Percentiles rank a stretch among this genome's conserved stretches.
phyloP scores from a whole-genome alignment of 2,113 vertebrate species.

The Blennius ocellaris region DNA sequence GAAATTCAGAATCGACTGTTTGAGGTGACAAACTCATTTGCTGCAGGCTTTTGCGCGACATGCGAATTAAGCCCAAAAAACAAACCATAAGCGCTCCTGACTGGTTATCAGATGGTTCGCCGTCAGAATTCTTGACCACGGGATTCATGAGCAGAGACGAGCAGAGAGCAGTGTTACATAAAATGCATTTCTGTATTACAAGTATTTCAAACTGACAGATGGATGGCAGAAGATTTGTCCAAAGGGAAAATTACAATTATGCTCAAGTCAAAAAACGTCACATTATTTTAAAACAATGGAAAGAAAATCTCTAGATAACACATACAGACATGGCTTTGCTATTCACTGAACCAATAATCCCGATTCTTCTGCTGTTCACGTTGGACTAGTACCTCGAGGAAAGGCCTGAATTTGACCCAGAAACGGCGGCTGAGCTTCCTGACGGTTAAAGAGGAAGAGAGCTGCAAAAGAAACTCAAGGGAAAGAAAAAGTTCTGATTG shows the following conservation, averaged over 20 bases:
- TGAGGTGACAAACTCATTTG: no score
- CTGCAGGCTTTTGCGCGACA: no score
- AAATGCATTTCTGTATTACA: constrained; percentile 80
- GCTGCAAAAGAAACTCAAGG: constrained; percentile 12
- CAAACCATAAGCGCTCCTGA: no score
- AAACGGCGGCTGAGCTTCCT: constrained; percentile 46
- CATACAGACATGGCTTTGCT: constrained; percentile 75
- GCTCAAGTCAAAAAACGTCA: constrained; percentile 63
- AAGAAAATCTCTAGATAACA: constrained; percentile 58
- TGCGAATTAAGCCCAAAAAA: no score
- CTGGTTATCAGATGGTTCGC: no score
- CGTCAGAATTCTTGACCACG: no score
- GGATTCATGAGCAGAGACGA: constrained; percentile 43
- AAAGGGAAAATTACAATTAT: constrained; percentile 69
- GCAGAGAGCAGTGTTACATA: constrained; percentile 64
- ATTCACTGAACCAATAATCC: constrained; percentile 64
- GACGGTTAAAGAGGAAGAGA: constrained; percentile 42
- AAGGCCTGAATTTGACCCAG: constrained; percentile 52
- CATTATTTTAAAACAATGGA: constrained; percentile 45
- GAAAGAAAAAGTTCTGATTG: constrained; percentile 75
- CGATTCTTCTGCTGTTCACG: constrained; percentile 51
- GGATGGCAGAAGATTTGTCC: constrained; percentile 70
- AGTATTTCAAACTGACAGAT: constrained; percentile 74
- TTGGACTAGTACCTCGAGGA: constrained; percentile 69
- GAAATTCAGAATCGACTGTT: no score